Evolutionary conservation across 35 echinoderm and acorn worm genomes (phyloP).

Genomic region (Ophioderma brevispina): DNA sequence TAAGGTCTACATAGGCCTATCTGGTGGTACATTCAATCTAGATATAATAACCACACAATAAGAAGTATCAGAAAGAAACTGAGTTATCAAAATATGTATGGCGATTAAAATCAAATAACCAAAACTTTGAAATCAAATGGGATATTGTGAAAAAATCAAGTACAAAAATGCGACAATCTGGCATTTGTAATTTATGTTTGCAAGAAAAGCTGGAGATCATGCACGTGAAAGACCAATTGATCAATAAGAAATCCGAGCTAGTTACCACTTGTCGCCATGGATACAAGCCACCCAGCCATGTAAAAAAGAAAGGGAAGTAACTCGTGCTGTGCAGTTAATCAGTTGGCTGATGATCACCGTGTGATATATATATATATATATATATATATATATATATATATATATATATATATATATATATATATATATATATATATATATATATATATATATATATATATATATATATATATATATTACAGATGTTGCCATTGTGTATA

Average conservation of each 20-base stretch:
- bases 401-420: too few species aligned
- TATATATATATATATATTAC: too few species aligned
- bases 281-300: neutral
- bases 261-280: neutral
- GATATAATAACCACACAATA: constrained; percentile 30
- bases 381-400: too few species aligned
- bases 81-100: constrained; percentile 24
- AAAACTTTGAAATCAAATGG: neutral
- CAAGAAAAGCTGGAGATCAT: neutral
- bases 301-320: too few species aligned
- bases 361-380: too few species aligned
- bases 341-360: neutral
- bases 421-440: too few species aligned
- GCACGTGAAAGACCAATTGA: neutral
- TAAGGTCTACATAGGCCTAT: constrained; percentile 19
- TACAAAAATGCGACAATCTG: neutral
- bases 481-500: too few species aligned
- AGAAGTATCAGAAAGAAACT: constrained; percentile 10
- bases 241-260: neutral
- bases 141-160: neutral
- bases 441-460: too few species aligned
- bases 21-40: constrained; percentile 2
- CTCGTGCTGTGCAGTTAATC: neutral
- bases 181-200: neutral
- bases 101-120: neutral